A percentile compares a stretch with the other conserved stretches of the same genome.
phyloP scores from a whole-genome alignment of 2,888 invertebrate species.

The Sinopyrophorus schimmeli region DNA sequence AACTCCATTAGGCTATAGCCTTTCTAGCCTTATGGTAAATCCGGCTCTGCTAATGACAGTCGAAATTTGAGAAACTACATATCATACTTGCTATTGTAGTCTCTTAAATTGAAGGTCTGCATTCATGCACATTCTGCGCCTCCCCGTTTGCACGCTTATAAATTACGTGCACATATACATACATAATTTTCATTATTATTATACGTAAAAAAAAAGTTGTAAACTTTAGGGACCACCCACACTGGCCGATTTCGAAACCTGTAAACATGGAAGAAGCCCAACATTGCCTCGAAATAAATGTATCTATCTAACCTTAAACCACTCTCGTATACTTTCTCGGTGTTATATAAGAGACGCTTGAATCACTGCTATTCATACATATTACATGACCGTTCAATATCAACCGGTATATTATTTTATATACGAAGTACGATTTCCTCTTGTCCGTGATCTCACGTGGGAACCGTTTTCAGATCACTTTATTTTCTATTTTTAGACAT shows the following conservation, averaged over 20 bases:
- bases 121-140: no score
- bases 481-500: slow-evolving; percentile 27
- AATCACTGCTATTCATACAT: slow-evolving; percentile 37
- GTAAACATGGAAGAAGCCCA: slow-evolving; percentile 5
- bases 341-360: slow-evolving; percentile 31
- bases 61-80: no score
- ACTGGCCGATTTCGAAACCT: slow-evolving; percentile 1
- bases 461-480: slow-evolving; percentile 27
- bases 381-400: slow-evolving; percentile 39
- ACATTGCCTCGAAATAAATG: slow-evolving; percentile 24
- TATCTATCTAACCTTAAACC: slow-evolving; percentile 29
- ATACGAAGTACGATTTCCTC: slow-evolving; percentile 32
- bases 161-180: no score
- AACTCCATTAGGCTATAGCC: no score
- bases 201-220: no score
- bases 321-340: slow-evolving; percentile 29
- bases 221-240: slow-evolving; percentile 3
- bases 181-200: no score
- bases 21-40: no score
- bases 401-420: slow-evolving; percentile 34
- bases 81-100: no score
- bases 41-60: no score
- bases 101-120: no score
- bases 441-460: slow-evolving; percentile 29
- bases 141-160: no score